phyloP scores from a whole-genome alignment of 2,113 vertebrate species.

The Erpornis zantholeuca region DNA sequence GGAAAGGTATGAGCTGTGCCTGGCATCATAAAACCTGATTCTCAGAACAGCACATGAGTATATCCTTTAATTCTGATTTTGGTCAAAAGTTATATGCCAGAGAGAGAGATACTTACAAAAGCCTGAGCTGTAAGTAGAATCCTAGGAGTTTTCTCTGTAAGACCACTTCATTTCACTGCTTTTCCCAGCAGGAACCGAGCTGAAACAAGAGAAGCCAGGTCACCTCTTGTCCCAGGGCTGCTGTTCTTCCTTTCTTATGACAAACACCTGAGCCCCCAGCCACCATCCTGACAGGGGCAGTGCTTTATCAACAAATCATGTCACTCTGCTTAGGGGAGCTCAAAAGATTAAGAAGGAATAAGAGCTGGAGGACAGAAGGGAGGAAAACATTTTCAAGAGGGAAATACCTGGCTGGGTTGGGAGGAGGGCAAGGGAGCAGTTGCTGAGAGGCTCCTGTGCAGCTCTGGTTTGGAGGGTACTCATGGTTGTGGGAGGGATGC shows the following conservation, averaged over 20 bases:
- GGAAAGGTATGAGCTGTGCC: not conserved
- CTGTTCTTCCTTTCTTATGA: not conserved
- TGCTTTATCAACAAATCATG: accelerated
- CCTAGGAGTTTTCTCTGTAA: not conserved
- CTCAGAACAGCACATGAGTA: not conserved
- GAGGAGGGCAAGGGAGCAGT: not conserved
- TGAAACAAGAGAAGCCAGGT: not conserved
- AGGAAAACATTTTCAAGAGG: not conserved
- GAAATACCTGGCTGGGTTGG: not conserved
- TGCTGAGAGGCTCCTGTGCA: accelerated
- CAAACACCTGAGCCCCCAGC: not conserved
- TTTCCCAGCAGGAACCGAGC: not conserved
- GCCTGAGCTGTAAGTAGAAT: not conserved
- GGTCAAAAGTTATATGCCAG: not conserved
- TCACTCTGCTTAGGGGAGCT: not conserved
- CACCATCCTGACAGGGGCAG: not conserved
- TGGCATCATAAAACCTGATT: not conserved
- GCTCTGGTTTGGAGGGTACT: not conserved
- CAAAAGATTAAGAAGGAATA: not conserved
- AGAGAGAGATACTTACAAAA: not conserved
- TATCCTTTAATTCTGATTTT: not conserved
- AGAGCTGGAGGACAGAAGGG: not conserved
- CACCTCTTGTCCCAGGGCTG: not conserved
- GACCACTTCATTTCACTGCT: not conserved
- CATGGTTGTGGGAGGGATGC: not conserved